Percentiles rank a stretch among this genome's conserved stretches.
Evolutionary conservation across 1,140 invertebrate genomes (phyloP).

Genomic region (Manduca sexta): DNA sequence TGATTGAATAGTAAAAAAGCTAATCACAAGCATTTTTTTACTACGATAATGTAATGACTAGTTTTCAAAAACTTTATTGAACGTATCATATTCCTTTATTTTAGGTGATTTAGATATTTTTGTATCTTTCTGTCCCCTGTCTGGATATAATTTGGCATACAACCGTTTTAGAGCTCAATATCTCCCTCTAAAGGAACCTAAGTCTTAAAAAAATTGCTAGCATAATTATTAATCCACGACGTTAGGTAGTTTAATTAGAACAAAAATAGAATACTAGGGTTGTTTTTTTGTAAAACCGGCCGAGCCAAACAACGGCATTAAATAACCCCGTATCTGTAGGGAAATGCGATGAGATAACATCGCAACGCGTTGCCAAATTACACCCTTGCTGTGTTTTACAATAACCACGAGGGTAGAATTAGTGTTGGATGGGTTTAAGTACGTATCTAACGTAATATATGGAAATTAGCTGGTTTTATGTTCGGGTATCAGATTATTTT

Average conservation of each 20-base stretch:
- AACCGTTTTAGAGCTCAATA: too few species aligned
- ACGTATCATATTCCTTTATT: too few species aligned
- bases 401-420: slow-evolving; percentile 29
- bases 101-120: too few species aligned
- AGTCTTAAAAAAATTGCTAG: neutral
- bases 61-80: too few species aligned
- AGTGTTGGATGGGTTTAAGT: slow-evolving; percentile 2
- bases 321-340: slow-evolving; percentile 58
- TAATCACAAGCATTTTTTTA: too few species aligned
- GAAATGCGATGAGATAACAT: slow-evolving; percentile 52
- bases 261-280: slow-evolving; percentile 13
- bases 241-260: slow-evolving; percentile 2
- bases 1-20: too few species aligned
- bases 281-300: slow-evolving; percentile 36
- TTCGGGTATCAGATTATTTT: neutral
- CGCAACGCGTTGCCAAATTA: slow-evolving; percentile 60
- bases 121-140: too few species aligned
- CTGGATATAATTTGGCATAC: too few species aligned
- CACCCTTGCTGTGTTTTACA: slow-evolving; percentile 56
- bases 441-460: neutral
- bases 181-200: too few species aligned
- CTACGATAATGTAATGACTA: too few species aligned
- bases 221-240: too few species aligned
- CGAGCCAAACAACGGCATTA: slow-evolving; percentile 57
- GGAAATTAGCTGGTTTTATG: neutral